phyloP scores from a whole-genome alignment of 2,113 vertebrate species.

The Caloenas nicobarica region DNA sequence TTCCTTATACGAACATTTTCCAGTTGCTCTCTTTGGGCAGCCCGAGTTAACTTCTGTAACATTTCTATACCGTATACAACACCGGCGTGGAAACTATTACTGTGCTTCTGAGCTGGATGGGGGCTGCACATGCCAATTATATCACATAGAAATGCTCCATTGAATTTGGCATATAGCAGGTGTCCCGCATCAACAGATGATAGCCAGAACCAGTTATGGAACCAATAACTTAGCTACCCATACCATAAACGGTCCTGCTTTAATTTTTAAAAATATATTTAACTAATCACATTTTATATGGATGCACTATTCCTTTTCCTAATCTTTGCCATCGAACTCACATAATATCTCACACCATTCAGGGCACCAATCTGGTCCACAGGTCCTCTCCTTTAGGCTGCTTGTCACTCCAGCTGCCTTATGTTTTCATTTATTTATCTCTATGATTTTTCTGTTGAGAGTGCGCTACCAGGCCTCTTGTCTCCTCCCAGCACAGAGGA shows the following conservation, averaged over 20 bases:
- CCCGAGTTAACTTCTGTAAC: not conserved
- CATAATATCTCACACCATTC: not conserved
- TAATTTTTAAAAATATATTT: not conserved
- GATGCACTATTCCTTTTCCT: not conserved
- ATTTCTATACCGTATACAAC: not conserved
- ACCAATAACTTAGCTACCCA: not conserved
- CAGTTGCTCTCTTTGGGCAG: not conserved
- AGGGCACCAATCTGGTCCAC: not conserved
- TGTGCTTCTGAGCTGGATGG: rapidly evolving
- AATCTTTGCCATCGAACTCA: not conserved
- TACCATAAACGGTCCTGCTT: not conserved
- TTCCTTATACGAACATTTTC: not conserved
- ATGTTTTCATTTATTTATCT: not conserved
- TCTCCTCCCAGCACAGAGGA: not conserved
- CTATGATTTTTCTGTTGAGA: not conserved
- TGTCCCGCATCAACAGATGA: not conserved
- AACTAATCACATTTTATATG: not conserved
- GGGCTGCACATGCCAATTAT: rapidly evolving
- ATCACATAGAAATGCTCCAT: not conserved
- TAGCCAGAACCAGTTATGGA: not conserved
- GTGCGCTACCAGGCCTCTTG: not conserved
- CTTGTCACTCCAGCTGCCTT: not conserved
- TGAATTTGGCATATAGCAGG: not conserved
- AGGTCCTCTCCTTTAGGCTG: not conserved
- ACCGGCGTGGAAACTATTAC: not conserved